phyloP scores from a whole-genome alignment of 1,140 invertebrate species.

The Drosophila aff. region DNA sequence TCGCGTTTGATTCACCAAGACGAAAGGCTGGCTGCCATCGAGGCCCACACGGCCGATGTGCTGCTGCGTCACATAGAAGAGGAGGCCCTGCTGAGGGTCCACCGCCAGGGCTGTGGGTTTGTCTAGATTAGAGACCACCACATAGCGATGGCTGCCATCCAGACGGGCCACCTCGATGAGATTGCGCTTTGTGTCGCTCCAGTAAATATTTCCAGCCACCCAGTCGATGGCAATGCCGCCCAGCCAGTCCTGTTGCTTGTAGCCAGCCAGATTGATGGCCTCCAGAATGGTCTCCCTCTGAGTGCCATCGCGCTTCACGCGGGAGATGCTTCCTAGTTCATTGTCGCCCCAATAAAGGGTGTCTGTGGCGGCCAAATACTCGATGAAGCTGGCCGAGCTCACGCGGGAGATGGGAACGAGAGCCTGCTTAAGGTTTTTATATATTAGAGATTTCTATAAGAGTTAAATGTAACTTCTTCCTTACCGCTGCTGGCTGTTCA shows the following conservation, averaged over 20 bases:
- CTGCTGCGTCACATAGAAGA: slow-evolving; percentile 94
- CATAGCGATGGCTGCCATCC: slow-evolving; percentile 92
- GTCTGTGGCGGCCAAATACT: slow-evolving; percentile 90
- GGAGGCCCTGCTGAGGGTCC: slow-evolving; percentile 88
- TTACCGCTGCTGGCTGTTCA: slow-evolving; percentile 56
- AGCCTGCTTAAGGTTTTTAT: slow-evolving; percentile 84
- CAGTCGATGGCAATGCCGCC: slow-evolving; percentile 92
- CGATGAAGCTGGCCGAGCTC: slow-evolving; percentile 90
- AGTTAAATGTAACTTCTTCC: too few species aligned
- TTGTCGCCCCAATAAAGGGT: slow-evolving; percentile 93
- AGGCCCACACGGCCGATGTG: slow-evolving; percentile 91
- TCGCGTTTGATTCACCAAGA: slow-evolving; percentile 86
- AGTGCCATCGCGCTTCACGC: slow-evolving; percentile 92
- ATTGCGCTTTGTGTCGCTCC: slow-evolving; percentile 94
- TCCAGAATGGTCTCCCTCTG: slow-evolving; percentile 87
- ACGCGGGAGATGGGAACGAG: slow-evolving; percentile 92
- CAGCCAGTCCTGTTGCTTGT: slow-evolving; percentile 80
- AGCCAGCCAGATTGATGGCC: slow-evolving; percentile 86
- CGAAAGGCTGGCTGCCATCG: slow-evolving; percentile 89
- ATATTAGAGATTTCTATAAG: background rate
- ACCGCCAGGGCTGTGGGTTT: slow-evolving; percentile 89
- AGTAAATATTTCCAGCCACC: slow-evolving; percentile 95
- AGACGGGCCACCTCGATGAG: slow-evolving; percentile 94
- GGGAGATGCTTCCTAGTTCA: slow-evolving; percentile 90
- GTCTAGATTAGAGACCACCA: slow-evolving; percentile 90